Percentiles rank a stretch among this genome's conserved stretches.
These are phyloP conservation scores for Sminthopsis crassicaudata DNA, from an alignment of 2,113 vertebrate species.

Conservation along the genomic window DNA sequence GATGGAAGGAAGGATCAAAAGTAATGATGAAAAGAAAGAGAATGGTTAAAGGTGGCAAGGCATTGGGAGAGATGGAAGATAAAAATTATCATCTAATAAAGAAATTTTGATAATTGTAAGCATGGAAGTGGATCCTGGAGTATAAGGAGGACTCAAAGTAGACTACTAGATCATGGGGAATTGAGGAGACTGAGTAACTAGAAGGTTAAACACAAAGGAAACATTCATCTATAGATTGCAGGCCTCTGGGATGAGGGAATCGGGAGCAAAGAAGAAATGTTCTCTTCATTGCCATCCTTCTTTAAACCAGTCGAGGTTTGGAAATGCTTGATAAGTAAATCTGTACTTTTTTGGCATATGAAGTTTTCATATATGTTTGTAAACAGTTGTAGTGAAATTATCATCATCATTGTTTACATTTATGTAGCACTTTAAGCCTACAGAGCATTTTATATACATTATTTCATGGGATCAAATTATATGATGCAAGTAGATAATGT, in stretches of 20 bases:
- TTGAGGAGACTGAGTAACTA: not conserved
- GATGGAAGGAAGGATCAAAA: not conserved
- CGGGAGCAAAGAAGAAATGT: not conserved
- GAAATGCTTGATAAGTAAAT: slow-evolving; percentile 45
- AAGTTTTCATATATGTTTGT: slow-evolving; percentile 14
- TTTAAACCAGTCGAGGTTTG: slow-evolving; percentile 39
- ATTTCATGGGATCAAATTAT: not conserved
- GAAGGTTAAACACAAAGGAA: not conserved
- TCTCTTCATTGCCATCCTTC: slow-evolving; percentile 25
- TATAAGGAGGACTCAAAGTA: not conserved
- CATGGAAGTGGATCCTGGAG: not conserved
- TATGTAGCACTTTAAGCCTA: not conserved
- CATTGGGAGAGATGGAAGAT: not conserved
- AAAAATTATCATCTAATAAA: not conserved
- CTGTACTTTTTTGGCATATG: not conserved
- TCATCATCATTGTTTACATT: not conserved
- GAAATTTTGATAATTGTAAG: no score
- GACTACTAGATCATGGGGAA: not conserved
- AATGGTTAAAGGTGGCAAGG: not conserved
- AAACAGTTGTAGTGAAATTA: not conserved
- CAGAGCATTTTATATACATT: not conserved
- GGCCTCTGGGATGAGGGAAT: not conserved
- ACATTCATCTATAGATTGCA: not conserved
- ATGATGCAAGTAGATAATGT: slow-evolving; percentile 18
- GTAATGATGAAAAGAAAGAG: not conserved